Base-by-base conservation (phyloP, 1,140 invertebrate genomes). In the Monomorium pharaonis region DNA sequence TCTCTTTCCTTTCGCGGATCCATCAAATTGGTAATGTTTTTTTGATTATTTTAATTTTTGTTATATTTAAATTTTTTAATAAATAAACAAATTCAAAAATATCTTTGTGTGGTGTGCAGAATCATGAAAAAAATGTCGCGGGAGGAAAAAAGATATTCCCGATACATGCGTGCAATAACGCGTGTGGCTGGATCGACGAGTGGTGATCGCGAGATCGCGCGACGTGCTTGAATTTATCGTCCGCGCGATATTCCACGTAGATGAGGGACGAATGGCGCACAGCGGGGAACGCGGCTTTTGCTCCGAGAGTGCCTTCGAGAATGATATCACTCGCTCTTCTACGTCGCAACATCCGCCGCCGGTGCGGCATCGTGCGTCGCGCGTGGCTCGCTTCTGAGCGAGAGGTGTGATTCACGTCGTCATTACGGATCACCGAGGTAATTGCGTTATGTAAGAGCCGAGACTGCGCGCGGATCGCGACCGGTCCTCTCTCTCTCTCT, bases 381-480 rank as follows among this genome's bases (percentile, higher is more conserved):
- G 30, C 0, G 24, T 24, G 67, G 37, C 18, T 78, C n/a, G 42
- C 6, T 2, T 18, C 47, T 21, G 54, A 44, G 16, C 33, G 67
- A 69, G 74, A 58, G 51, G 54, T 85, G 78, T 72, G 86, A 88
- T 58, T 88, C 87, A 88, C 27, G 62, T 67, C 56, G 37, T 49
- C 42, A 77, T 87, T 62, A 49, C 47, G 47, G 21, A 88, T 85
- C 44, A 77, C 24, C 21, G 30, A 42, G 37, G 33, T 87, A 85
- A 84, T 88, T 88, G 24, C 47, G 67, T 85, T 88, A 88, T 51
- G 65, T 85, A 88, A 88, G n/a, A n/a, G 33, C 7, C 1, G 47
- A 47, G 42, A 63, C 14, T 21, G 5, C 58, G 62, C 30, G 10
- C 18, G 58, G 27, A 44, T 49, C 67, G 56, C 69, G 58, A 27